Evolutionary conservation across 2,113 vertebrate genomes (phyloP).

Genomic region (Cololabis saira): DNA sequence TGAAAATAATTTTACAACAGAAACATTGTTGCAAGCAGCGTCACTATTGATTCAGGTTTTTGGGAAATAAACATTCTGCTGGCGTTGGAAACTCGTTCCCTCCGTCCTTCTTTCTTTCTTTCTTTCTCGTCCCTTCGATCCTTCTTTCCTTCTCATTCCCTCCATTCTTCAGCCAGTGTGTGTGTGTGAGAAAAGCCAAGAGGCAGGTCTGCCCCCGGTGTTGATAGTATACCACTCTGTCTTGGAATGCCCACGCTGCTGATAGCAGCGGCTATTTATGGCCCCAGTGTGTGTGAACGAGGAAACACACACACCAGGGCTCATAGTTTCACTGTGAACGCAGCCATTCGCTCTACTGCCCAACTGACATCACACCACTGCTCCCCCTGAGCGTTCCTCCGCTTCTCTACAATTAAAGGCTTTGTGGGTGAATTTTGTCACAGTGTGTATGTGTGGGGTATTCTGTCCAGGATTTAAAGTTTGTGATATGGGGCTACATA

Average conservation of each 20-base stretch:
- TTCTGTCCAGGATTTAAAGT: background rate
- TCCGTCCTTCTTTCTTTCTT: background rate
- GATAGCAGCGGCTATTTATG: constrained; percentile 73
- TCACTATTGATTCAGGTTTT: background rate
- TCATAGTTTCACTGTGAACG: constrained; percentile 33
- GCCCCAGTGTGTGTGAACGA: constrained; percentile 63
- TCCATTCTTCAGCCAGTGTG: constrained; percentile 9
- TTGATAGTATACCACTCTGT: constrained; percentile 51
- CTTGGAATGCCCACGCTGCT: constrained; percentile 66
- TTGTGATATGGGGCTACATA: background rate
- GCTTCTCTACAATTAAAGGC: background rate
- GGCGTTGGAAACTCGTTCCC: background rate
- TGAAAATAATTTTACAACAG: no score
- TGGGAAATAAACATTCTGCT: background rate
- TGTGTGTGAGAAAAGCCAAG: constrained; percentile 58
- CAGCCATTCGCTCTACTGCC: constrained; percentile 27
- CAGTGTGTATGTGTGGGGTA: background rate
- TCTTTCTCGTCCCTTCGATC: no score
- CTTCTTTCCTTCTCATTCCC: background rate
- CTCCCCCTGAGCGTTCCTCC: background rate
- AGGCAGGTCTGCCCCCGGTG: constrained; percentile 38
- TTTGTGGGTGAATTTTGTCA: background rate
- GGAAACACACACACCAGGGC: constrained; percentile 31
- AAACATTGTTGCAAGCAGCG: background rate
- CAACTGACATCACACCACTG: background rate